Percentiles rank a stretch among this genome's conserved stretches.
Evolutionary conservation across 2,888 invertebrate genomes (phyloP).

Genomic region (Notodonta ziczac): DNA sequence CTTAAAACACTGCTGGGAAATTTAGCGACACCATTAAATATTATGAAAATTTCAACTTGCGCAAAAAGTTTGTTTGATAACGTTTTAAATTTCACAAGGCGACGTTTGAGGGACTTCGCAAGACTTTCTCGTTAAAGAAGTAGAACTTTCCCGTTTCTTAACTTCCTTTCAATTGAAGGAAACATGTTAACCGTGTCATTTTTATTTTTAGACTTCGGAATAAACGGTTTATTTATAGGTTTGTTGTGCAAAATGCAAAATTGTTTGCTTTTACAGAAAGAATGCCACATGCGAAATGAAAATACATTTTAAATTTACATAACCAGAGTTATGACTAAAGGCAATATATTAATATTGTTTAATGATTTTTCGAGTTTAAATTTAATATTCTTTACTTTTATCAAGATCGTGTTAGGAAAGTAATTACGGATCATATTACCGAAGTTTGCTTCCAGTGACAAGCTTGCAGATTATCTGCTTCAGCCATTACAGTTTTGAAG

Average conservation of each 20-base stretch:
- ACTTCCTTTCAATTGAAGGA: conserved; percentile 23
- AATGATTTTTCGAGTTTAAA: conserved; percentile 14
- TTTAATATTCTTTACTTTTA: conserved; percentile 31
- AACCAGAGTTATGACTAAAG: conserved; percentile 7
- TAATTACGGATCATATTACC: conserved; percentile 65
- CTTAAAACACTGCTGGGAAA: conserved; percentile 15
- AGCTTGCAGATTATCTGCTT: conserved; percentile 74
- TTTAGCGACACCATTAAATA: conserved; percentile 25
- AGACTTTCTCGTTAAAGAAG: conserved; percentile 41
- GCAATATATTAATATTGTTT: conserved; percentile 18
- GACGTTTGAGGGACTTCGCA: conserved; percentile 30
- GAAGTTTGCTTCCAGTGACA: conserved; percentile 63
- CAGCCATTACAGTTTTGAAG: conserved; percentile 70
- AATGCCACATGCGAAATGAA: too few species aligned
- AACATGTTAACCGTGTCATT: neutral
- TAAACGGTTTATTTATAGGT: neutral
- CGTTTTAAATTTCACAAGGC: conserved; percentile 40
- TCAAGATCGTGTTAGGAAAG: conserved; percentile 52
- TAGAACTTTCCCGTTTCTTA: conserved; percentile 38
- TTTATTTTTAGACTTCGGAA: neutral
- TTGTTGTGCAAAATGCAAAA: too few species aligned
- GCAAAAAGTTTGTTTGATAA: conserved; percentile 34
- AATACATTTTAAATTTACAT: neutral
- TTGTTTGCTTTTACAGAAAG: too few species aligned
- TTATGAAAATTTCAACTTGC: conserved; percentile 23